These are phyloP conservation scores for Prorops nasuta DNA, from an alignment of 1,140 invertebrate genomes.

Conservation along the genomic window DNA sequence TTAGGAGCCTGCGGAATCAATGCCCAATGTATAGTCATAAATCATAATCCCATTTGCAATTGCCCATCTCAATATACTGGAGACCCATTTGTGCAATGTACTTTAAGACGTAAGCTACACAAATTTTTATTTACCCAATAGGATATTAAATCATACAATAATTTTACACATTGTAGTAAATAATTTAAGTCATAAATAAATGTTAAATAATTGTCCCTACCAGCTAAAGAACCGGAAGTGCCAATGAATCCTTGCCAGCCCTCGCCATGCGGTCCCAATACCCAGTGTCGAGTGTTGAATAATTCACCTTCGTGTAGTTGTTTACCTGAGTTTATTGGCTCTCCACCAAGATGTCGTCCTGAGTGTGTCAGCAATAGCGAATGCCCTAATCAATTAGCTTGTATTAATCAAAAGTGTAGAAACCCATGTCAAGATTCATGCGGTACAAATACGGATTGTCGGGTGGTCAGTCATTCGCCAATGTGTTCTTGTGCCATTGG, in stretches of 20 bases:
- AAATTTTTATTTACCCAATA: background rate
- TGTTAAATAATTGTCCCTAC: background rate
- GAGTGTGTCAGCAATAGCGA: constrained; percentile 59
- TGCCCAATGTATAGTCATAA: constrained; percentile 64
- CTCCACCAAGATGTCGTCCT: constrained; percentile 56
- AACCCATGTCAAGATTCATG: constrained; percentile 61
- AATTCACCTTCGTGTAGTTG: constrained; percentile 67
- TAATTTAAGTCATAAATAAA: background rate
- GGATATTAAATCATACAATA: too few relatives aligned
- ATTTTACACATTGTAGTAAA: constrained; percentile 15
- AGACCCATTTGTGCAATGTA: constrained; percentile 61
- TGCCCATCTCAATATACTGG: constrained; percentile 62
- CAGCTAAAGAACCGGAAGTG: constrained; percentile 32
- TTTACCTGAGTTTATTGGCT: too few relatives aligned
- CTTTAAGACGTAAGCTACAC: constrained; percentile 54
- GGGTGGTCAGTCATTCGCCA: too few relatives aligned
- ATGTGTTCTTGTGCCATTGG: constrained; percentile 59
- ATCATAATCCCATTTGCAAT: constrained; percentile 65
- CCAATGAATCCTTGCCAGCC: constrained; percentile 64
- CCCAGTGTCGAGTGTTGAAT: constrained; percentile 63
- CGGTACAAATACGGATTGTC: constrained; percentile 58
- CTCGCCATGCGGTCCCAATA: constrained; percentile 71
- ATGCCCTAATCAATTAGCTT: constrained; percentile 54
- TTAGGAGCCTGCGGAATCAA: constrained; percentile 67
- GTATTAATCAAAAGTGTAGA: constrained; percentile 58